These are phyloP conservation scores for Alauda arvensis DNA, from an alignment of 2,797 vertebrate species.

Conservation along the genomic window DNA sequence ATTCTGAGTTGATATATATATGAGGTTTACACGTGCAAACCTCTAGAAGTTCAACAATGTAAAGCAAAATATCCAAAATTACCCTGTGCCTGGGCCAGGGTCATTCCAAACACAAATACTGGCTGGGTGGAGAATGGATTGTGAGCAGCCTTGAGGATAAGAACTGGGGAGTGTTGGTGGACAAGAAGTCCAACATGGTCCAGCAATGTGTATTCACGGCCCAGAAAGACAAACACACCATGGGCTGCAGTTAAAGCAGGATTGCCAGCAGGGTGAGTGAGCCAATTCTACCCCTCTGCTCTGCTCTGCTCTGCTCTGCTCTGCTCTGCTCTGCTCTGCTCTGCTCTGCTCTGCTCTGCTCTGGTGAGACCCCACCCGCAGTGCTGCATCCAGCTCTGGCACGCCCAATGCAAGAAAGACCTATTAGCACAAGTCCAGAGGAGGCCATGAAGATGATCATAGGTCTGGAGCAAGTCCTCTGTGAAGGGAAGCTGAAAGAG, in stretches of 20 bases:
- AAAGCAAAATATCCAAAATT: neutral
- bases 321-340: no score
- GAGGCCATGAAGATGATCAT: neutral
- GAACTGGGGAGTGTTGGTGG: neutral
- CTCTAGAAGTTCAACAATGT: neutral
- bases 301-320: neutral
- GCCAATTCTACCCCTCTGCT: neutral
- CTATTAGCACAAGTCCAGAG: no score
- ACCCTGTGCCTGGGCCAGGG: neutral
- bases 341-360: no score
- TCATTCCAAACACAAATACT: neutral
- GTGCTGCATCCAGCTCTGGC: neutral
- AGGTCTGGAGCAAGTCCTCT: neutral
- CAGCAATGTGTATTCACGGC: fast-evolving
- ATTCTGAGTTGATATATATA: neutral
- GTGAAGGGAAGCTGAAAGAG: neutral
- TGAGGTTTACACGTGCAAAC: neutral
- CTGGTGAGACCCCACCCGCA: neutral
- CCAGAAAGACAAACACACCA: neutral
- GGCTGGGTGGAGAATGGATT: neutral
- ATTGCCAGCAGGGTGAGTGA: neutral
- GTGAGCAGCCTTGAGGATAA: neutral
- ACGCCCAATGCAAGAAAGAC: fast-evolving
- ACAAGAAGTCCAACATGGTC: no score
- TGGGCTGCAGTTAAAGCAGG: neutral